These are phyloP conservation scores for Sialia sialis DNA, from an alignment of 2,113 vertebrate genomes.

Conservation along the genomic window DNA sequence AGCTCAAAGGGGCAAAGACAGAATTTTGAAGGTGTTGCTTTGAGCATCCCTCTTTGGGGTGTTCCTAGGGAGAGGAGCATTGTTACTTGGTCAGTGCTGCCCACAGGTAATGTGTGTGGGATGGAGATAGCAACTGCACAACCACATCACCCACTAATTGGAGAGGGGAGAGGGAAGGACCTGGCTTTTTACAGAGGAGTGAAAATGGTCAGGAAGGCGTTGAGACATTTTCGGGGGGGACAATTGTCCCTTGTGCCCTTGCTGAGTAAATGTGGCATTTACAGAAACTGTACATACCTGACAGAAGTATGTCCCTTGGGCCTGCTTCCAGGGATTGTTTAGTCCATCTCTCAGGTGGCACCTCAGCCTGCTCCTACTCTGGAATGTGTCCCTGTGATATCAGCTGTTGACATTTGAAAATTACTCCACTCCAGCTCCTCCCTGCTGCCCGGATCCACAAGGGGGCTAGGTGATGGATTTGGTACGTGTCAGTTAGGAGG, in stretches of 20 bases:
- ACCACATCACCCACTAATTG: not conserved
- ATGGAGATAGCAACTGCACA: not conserved
- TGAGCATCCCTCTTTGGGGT: not conserved
- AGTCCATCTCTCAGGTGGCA: not conserved
- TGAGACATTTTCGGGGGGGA: not conserved
- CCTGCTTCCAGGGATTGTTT: not conserved
- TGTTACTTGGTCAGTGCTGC: not conserved
- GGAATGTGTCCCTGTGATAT: not conserved
- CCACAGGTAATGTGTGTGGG: fast-evolving
- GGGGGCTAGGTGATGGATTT: fast-evolving
- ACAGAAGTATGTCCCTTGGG: not conserved
- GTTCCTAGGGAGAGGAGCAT: not conserved
- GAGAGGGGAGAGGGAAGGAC: not conserved
- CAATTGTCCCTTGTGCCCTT: not conserved
- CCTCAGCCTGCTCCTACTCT: not conserved
- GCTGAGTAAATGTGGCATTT: not conserved
- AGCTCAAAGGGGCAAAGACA: not conserved
- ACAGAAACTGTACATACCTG: not conserved
- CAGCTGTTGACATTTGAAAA: not conserved
- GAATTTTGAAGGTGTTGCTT: fast-evolving
- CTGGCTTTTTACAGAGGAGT: not conserved
- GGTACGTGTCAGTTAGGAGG: fast-evolving
- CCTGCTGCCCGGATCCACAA: fast-evolving
- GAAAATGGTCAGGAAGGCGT: fast-evolving
- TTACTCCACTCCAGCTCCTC: not conserved